A percentile compares a stretch with the other conserved stretches of the same genome.
Conservation (phyloP, 1,140 invertebrate species). For the Megalonaias nervosa region DNA sequence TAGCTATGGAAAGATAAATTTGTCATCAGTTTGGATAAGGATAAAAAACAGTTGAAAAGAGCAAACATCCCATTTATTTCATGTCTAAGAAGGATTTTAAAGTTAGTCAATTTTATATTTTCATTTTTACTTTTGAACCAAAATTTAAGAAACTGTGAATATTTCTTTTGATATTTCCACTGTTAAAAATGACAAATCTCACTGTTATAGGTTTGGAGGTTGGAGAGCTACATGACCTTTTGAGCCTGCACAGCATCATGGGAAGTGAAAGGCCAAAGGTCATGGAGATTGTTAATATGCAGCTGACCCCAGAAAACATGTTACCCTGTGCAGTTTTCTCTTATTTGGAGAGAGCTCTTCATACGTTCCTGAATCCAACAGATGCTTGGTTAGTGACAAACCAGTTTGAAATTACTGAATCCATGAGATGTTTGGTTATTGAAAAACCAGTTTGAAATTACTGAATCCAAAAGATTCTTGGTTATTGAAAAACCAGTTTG, state of each 20-base stretch:
- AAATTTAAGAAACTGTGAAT: neutral
- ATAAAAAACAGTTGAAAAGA: too few relatives aligned
- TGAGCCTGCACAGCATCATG: constrained; percentile 49
- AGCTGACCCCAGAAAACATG: constrained; percentile 33
- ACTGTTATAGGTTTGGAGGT: constrained; percentile 54
- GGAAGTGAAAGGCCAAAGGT: constrained; percentile 38
- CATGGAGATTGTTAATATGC: constrained; percentile 48
- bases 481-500: too few relatives aligned
- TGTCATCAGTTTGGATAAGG: too few relatives aligned
- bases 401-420: too few relatives aligned
- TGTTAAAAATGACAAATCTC: neutral
- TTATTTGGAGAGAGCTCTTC: constrained; percentile 54
- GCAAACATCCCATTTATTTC: too few relatives aligned
- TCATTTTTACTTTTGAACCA: neutral
- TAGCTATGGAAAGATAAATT: too few relatives aligned
- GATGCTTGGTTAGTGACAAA: constrained; percentile 41
- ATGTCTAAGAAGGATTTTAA: neutral
- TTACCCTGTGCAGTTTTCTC: constrained; percentile 50
- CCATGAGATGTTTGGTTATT: too few relatives aligned
- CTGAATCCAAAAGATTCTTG: too few relatives aligned
- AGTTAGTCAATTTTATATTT: neutral
- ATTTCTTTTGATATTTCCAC: neutral
- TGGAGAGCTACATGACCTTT: constrained; percentile 60
- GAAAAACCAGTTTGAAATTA: too few relatives aligned
- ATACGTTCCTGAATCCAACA: constrained; percentile 59